Percentiles rank a stretch among this genome's conserved stretches.
These are phyloP conservation scores for Orussus abietinus DNA, from an alignment of 1,140 invertebrate species.

Conservation along the genomic window DNA sequence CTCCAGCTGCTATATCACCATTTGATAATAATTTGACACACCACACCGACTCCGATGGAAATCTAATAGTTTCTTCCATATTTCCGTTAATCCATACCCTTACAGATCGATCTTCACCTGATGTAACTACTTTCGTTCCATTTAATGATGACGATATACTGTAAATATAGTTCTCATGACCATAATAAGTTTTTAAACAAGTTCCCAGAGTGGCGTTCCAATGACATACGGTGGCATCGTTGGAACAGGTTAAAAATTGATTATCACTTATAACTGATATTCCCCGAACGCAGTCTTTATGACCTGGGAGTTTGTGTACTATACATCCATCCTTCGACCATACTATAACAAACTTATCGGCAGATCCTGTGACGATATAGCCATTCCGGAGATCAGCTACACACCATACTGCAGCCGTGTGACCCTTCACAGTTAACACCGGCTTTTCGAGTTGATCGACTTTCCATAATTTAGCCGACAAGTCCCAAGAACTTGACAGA, in stretches of 20 bases:
- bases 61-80: conserved; percentile 66
- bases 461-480: conserved; percentile 78
- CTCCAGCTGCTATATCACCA: conserved; percentile 86
- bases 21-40: conserved; percentile 74
- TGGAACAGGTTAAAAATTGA: conserved; percentile 83
- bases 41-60: conserved; percentile 90
- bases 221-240: conserved; percentile 80
- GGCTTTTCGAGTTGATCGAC: conserved; percentile 52
- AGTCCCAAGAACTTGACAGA: conserved; percentile 88
- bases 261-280: conserved; percentile 64
- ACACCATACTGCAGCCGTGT: conserved; percentile 87
- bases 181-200: conserved; percentile 73
- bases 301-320: conserved; percentile 61
- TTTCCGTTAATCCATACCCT: conserved; percentile 74
- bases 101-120: conserved; percentile 85
- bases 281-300: conserved; percentile 87
- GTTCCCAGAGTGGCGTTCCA: conserved; percentile 76
- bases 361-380: conserved; percentile 77
- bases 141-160: conserved; percentile 46
- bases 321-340: conserved; percentile 66
- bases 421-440: conserved; percentile 65
- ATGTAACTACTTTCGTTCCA: conserved; percentile 59
- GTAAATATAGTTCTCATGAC: conserved; percentile 80
- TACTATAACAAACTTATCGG: conserved; percentile 85
- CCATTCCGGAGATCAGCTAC: conserved; percentile 62